Percentiles rank a stretch among this genome's conserved stretches.
phyloP scores from a whole-genome alignment of 1,140 invertebrate genomes.

The Zaprionus africanus region DNA sequence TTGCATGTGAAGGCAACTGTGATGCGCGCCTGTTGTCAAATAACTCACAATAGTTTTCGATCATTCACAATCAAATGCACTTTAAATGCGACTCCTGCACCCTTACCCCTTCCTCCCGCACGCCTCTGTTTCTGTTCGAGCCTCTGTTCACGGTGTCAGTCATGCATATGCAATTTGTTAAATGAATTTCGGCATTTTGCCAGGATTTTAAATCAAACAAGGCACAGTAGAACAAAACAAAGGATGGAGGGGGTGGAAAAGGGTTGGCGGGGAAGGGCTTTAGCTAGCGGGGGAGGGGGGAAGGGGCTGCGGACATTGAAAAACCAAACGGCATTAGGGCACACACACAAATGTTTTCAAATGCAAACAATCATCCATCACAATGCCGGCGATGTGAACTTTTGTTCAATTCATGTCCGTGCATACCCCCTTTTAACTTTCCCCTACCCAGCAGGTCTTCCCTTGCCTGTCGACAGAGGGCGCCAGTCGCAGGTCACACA shows the following conservation, averaged over 20 bases:
- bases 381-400: slow-evolving; percentile 63
- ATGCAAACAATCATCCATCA: slow-evolving; percentile 79
- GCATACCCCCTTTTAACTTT: background rate
- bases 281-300: background rate
- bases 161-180: slow-evolving; percentile 62
- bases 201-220: slow-evolving; percentile 38
- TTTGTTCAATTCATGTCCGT: slow-evolving; percentile 49
- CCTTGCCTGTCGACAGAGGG: slow-evolving; percentile 5
- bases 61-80: slow-evolving; percentile 30
- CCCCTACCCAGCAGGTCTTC: slow-evolving; percentile 19
- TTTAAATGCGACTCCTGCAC: slow-evolving; percentile 33
- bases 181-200: slow-evolving; percentile 54
- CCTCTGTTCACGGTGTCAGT: slow-evolving; percentile 14
- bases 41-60: slow-evolving; percentile 43
- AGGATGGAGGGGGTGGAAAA: slow-evolving; percentile 5
- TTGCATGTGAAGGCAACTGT: slow-evolving; percentile 25
- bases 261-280: background rate
- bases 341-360: slow-evolving; percentile 62
- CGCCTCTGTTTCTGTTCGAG: background rate
- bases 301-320: slow-evolving; percentile 4
- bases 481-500: background rate
- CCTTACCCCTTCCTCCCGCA: too few relatives aligned
- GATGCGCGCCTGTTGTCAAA: slow-evolving; percentile 38
- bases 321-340: slow-evolving; percentile 39
- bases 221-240: slow-evolving; percentile 9